These are phyloP conservation scores for Vultur gryphus DNA, from an alignment of 2,797 vertebrate species.

Conservation along the genomic window DNA sequence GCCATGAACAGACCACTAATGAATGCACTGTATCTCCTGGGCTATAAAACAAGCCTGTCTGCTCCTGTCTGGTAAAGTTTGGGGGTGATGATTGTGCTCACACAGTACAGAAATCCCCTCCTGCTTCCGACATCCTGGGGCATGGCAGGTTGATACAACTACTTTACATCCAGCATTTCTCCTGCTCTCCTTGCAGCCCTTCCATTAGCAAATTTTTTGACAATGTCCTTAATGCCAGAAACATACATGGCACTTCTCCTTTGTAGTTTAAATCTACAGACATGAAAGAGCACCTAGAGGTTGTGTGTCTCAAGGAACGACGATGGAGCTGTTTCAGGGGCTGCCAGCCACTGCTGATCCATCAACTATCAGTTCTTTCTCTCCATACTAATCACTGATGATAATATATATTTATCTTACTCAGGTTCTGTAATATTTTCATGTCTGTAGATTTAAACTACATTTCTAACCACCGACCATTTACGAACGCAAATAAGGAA, in stretches of 20 bases:
- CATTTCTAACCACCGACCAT: background rate
- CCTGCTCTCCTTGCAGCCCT: background rate
- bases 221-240: background rate
- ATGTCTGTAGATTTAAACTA: background rate
- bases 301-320: background rate
- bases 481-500: background rate
- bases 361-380: background rate
- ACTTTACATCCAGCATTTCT: background rate
- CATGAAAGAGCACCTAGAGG: background rate
- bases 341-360: background rate
- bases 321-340: background rate
- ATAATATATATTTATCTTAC: background rate
- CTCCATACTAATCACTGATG: background rate
- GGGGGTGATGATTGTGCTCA: background rate
- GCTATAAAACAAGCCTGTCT: background rate
- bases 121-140: fast-evolving
- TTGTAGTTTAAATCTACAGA: background rate
- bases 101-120: background rate
- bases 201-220: background rate
- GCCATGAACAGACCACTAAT: background rate
- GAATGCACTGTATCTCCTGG: background rate
- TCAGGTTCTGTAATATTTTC: background rate
- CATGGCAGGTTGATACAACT: fast-evolving
- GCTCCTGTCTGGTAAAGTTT: background rate
- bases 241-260: background rate